Evolutionary conservation across 2,113 vertebrate genomes (phyloP).

Genomic region (Acanthochromis polyacanthus): DNA sequence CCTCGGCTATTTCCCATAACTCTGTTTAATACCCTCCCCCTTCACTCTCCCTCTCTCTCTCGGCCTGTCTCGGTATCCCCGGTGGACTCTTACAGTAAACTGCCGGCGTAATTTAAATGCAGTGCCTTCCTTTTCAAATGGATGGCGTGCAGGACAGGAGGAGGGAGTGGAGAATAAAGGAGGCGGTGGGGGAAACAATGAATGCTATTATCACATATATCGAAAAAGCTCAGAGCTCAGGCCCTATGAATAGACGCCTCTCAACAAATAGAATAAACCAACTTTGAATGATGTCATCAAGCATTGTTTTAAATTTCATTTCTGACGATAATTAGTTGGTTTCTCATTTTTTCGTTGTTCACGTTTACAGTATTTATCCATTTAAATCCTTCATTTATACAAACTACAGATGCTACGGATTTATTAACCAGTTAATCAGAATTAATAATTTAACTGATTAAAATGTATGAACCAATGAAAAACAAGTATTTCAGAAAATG

Average conservation of each 20-base stretch:
- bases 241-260: slow-evolving; percentile 24
- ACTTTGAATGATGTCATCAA: slow-evolving; percentile 13
- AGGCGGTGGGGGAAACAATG: slow-evolving; percentile 51
- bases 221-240: slow-evolving; percentile 53
- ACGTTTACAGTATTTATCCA: background rate
- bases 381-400: too few relatives aligned
- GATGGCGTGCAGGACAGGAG: slow-evolving; percentile 55
- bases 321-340: slow-evolving; percentile 16
- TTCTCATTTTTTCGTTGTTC: background rate
- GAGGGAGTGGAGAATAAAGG: slow-evolving; percentile 25
- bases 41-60: slow-evolving; percentile 34
- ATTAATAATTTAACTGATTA: too few relatives aligned
- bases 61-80: slow-evolving; percentile 77
- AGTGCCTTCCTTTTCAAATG: slow-evolving; percentile 74
- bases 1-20: slow-evolving; percentile 71
- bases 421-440: too few relatives aligned
- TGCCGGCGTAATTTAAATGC: slow-evolving; percentile 82
- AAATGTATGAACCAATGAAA: too few relatives aligned
- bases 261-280: slow-evolving; percentile 40
- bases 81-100: slow-evolving; percentile 83
- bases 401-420: too few relatives aligned
- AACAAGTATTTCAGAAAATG: too few relatives aligned
- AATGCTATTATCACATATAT: slow-evolving; percentile 77
- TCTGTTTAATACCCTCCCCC: slow-evolving; percentile 32
- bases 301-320: background rate